phyloP scores from a whole-genome alignment of 2,113 vertebrate species.

The Peromyscus leucopus region DNA sequence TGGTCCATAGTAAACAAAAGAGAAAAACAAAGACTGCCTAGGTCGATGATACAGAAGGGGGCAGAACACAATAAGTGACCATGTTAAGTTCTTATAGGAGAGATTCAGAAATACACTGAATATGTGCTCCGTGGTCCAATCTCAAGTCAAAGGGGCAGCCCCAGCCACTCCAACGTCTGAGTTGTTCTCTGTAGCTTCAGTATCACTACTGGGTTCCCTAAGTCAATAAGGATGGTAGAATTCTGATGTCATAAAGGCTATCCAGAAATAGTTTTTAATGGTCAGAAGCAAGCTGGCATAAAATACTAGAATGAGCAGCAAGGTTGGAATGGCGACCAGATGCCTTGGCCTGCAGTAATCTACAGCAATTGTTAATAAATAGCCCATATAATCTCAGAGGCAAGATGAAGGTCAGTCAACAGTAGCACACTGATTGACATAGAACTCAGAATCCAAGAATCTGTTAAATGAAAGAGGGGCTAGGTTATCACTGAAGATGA shows the following conservation, averaged over 20 bases:
- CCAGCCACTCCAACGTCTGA: not conserved
- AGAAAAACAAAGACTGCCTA: not conserved
- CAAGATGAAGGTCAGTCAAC: not conserved
- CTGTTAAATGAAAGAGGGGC: not conserved
- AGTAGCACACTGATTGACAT: not conserved
- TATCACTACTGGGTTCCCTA: not conserved
- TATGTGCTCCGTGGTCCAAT: not conserved
- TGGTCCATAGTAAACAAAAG: not conserved
- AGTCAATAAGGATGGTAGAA: not conserved
- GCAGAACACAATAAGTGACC: not conserved
- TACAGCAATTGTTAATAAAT: not conserved
- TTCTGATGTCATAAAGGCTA: not conserved
- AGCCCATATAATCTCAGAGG: not conserved
- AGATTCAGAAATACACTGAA: not conserved
- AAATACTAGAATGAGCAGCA: not conserved
- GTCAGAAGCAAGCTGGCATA: not conserved
- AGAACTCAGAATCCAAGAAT: not conserved
- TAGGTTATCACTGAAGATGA: not conserved
- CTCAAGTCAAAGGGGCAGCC: not conserved
- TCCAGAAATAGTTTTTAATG: not conserved
- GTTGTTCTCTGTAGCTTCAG: not conserved
- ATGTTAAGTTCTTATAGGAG: not conserved
- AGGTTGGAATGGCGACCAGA: conserved; percentile 24
- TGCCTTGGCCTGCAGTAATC: not conserved
- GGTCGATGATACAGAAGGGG: not conserved